Evolutionary conservation across 2,888 invertebrate genomes (phyloP).

Genomic region (Cerastis leucographa): DNA sequence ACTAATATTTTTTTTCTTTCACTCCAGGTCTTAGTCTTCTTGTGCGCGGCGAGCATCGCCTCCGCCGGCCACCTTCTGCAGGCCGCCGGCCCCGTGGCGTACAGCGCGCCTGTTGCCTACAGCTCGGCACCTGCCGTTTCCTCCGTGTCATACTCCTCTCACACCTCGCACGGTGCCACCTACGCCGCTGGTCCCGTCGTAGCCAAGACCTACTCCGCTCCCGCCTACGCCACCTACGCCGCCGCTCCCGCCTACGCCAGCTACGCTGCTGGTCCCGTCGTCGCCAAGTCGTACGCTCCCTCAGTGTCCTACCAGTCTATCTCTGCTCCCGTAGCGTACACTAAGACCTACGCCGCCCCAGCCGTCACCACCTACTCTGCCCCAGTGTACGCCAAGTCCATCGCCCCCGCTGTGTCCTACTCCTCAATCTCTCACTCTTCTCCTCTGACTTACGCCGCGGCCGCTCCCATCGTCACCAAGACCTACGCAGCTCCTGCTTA

Average conservation of each 20-base stretch:
- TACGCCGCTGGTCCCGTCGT: slow-evolving; percentile 77
- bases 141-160: slow-evolving; percentile 65
- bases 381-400: slow-evolving; percentile 79
- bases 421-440: slow-evolving; percentile 81
- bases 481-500: slow-evolving; percentile 72
- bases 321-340: slow-evolving; percentile 78
- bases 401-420: slow-evolving; percentile 78
- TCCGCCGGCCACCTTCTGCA: slow-evolving; percentile 90
- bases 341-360: slow-evolving; percentile 73
- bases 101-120: slow-evolving; percentile 82
- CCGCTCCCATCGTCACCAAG: slow-evolving; percentile 67
- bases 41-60: slow-evolving; percentile 90
- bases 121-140: slow-evolving; percentile 81
- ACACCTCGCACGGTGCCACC: slow-evolving; percentile 65
- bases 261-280: slow-evolving; percentile 65
- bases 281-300: slow-evolving; percentile 76
- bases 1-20: background rate
- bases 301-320: slow-evolving; percentile 74
- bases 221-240: slow-evolving; percentile 64
- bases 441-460: slow-evolving; percentile 81
- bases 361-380: slow-evolving; percentile 69
- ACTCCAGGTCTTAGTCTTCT: slow-evolving; percentile 87
- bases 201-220: slow-evolving; percentile 80
- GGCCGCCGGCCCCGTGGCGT: slow-evolving; percentile 79
- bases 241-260: slow-evolving; percentile 73